Evolutionary conservation across 2,797 vertebrate species (phyloP).

Genomic region (Darevskia nairensis): DNA sequence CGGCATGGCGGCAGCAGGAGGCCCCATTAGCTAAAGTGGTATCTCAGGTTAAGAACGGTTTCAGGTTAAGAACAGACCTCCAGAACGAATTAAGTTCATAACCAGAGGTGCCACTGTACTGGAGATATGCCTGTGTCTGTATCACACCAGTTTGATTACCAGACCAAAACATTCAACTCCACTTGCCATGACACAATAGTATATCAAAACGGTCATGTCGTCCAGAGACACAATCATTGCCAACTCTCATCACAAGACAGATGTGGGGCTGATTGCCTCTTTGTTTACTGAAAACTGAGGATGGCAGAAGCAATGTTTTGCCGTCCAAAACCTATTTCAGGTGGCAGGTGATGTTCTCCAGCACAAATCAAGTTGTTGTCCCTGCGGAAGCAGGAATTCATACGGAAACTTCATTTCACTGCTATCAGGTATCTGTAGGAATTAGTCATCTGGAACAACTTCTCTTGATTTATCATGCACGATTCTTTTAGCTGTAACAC

Average conservation of each 20-base stretch:
- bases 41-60: too few species aligned
- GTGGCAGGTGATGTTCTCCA: neutral
- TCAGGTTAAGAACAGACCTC: too few species aligned
- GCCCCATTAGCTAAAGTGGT: too few species aligned
- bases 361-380: neutral
- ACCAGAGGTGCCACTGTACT: neutral
- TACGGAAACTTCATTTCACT: constrained; percentile 23
- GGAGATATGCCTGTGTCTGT: neutral
- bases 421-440: neutral
- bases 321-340: neutral
- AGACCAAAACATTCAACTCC: neutral
- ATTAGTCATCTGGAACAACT: neutral
- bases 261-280: neutral
- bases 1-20: too few species aligned
- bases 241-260: neutral
- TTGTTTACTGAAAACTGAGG: constrained; percentile 10
- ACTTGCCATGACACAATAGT: neutral
- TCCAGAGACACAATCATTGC: neutral
- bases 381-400: neutral
- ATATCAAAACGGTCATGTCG: neutral
- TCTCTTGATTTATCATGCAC: neutral
- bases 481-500: constrained; percentile 2
- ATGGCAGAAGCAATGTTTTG: neutral
- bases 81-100: too few species aligned
- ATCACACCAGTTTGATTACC: neutral